A percentile compares a stretch with the other conserved stretches of the same genome.
Conservation (phyloP, 2,888 invertebrate species). For the Meliscaeva auricollis region DNA sequence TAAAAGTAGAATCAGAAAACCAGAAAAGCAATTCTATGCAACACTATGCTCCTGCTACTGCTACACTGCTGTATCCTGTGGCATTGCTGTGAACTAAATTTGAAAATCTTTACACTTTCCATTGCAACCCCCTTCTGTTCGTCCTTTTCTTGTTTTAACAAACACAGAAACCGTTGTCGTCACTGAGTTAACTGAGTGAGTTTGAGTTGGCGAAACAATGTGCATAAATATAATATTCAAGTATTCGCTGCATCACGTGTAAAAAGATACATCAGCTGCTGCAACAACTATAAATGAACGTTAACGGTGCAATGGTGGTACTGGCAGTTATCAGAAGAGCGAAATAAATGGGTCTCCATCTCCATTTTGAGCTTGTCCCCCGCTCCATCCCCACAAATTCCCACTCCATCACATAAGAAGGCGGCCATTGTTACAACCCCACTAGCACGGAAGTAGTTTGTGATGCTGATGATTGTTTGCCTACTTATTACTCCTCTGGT, state of each 20-base stretch:
- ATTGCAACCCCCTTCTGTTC: neutral
- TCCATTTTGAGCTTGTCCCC: too few species aligned
- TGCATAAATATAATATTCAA: constrained; percentile 68
- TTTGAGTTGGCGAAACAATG: constrained; percentile 63
- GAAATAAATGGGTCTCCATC: constrained; percentile 66
- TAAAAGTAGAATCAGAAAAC: constrained; percentile 10
- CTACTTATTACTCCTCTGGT: constrained; percentile 55
- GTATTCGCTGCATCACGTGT: constrained; percentile 58
- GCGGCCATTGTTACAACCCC: constrained; percentile 50
- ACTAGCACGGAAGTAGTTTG: constrained; percentile 70
- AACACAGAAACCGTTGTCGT: constrained; percentile 13
- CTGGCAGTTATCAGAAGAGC: constrained; percentile 56
- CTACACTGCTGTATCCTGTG: constrained; percentile 61
- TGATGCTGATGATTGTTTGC: constrained; percentile 71
- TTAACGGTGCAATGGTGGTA: neutral
- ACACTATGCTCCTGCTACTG: constrained; percentile 7
- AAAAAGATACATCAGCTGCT: constrained; percentile 59
- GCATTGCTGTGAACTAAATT: constrained; percentile 70
- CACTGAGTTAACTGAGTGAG: constrained; percentile 47
- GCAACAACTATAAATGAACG: constrained; percentile 28
- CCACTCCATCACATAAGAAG: neutral
- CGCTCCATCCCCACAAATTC: too few species aligned
- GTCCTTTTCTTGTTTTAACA: neutral
- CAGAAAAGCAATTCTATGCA: constrained; percentile 31
- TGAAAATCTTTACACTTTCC: constrained; percentile 60